Conservation (phyloP, 2,888 invertebrate genomes). For the Lysandra bellargus region DNA sequence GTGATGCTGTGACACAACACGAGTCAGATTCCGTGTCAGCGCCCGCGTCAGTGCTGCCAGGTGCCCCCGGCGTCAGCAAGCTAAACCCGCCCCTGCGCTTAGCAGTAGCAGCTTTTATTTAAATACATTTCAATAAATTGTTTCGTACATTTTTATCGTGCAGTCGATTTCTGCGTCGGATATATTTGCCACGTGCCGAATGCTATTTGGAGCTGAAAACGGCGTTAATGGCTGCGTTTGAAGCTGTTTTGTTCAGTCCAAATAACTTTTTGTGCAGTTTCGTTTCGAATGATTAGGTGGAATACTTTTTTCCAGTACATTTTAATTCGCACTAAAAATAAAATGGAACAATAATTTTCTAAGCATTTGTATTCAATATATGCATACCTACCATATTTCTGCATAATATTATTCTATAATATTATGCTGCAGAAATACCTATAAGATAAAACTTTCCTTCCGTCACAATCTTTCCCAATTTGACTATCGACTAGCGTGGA, state of each 20-base stretch:
- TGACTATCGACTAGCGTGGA: background rate
- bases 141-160: background rate
- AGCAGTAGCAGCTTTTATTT: background rate
- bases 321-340: too few relatives aligned
- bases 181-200: background rate
- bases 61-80: background rate
- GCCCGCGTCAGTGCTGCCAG: background rate
- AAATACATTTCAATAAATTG: conserved; percentile 21
- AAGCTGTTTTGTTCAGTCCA: background rate
- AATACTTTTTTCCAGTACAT: background rate
- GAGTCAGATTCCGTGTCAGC: background rate
- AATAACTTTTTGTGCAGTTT: background rate
- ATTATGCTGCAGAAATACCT: too few relatives aligned
- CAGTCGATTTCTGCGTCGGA: conserved; percentile 5
- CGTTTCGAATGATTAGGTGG: background rate
- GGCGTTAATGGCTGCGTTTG: conserved; percentile 4
- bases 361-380: too few relatives aligned
- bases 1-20: background rate
- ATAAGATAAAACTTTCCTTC: too few relatives aligned
- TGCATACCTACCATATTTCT: too few relatives aligned
- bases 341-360: too few relatives aligned
- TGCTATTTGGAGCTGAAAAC: conserved; percentile 2
- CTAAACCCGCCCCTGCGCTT: background rate
- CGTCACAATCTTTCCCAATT: too few relatives aligned
- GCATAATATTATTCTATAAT: too few relatives aligned